A percentile compares a stretch with the other conserved stretches of the same genome.
Conservation (phyloP, 2,888 invertebrate species). For the Drosophila birchii region DNA sequence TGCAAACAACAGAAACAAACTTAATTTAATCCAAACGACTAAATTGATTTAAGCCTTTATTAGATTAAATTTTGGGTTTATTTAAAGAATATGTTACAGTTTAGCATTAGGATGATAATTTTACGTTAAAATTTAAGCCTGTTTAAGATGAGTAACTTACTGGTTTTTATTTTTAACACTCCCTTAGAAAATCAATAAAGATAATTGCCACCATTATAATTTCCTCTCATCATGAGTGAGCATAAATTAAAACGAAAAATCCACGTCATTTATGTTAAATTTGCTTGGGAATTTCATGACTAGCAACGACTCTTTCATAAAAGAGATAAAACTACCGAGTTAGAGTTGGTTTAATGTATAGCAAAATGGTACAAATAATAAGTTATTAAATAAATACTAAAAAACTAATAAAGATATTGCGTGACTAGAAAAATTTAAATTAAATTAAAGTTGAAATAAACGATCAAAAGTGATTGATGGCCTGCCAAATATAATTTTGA, state of each 20-base stretch:
- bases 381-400: neutral
- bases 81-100: neutral
- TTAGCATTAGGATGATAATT: neutral
- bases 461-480: slow-evolving; percentile 4
- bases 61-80: slow-evolving; percentile 36
- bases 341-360: too few relatives aligned
- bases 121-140: neutral
- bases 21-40: slow-evolving; percentile 20
- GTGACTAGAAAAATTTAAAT: neutral
- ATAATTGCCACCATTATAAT: neutral
- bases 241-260: neutral
- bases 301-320: neutral
- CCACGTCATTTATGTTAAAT: slow-evolving; percentile 4
- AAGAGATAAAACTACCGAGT: neutral
- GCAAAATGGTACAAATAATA: neutral
- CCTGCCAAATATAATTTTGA: slow-evolving; percentile 6
- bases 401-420: slow-evolving; percentile 1
- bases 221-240: slow-evolving; percentile 5
- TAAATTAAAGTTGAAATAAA: neutral
- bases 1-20: neutral
- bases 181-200: neutral
- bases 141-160: neutral
- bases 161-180: neutral
- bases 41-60: slow-evolving; percentile 38
- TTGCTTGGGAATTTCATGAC: neutral